Conservation (phyloP, 2,113 vertebrate genomes). For the Ondatra zibethicus region DNA sequence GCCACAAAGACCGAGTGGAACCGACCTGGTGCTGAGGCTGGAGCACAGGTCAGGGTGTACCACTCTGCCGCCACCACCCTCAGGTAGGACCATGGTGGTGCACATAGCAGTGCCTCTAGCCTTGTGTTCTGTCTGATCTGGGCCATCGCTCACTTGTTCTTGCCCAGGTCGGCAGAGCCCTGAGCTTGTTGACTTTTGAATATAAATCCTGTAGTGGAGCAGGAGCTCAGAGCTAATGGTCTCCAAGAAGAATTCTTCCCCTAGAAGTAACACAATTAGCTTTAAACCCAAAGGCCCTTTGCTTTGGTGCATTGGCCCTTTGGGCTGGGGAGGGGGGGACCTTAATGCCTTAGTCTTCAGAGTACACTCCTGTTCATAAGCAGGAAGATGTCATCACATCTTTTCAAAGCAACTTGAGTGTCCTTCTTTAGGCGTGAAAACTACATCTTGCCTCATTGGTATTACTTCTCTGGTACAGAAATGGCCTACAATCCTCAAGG, state of each 20-base stretch:
- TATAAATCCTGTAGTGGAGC: not conserved
- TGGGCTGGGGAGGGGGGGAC: too few relatives aligned
- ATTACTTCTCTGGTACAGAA: not conserved
- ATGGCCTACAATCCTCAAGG: not conserved
- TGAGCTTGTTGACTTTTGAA: too few relatives aligned
- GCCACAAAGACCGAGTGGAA: not conserved
- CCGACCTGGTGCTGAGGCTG: not conserved
- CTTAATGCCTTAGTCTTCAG: not conserved
- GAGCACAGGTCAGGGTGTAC: not conserved
- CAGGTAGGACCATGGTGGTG: not conserved
- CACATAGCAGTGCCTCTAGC: accelerated
- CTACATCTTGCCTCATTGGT: not conserved
- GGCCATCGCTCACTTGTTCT: not conserved
- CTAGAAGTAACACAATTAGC: too few relatives aligned
- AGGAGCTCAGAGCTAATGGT: not conserved
- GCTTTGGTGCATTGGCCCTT: not conserved
- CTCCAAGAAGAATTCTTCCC: not conserved
- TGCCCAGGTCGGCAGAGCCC: not conserved
- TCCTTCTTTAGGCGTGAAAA: accelerated
- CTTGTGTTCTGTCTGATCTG: not conserved
- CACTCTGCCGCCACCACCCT: too few relatives aligned
- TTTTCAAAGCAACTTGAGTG: not conserved
- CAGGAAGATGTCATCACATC: not conserved
- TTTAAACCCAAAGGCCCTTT: not conserved
- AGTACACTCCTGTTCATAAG: not conserved